Evolutionary conservation across 2,113 vertebrate species (phyloP).

Genomic region (Phyllostomus hastatus): DNA sequence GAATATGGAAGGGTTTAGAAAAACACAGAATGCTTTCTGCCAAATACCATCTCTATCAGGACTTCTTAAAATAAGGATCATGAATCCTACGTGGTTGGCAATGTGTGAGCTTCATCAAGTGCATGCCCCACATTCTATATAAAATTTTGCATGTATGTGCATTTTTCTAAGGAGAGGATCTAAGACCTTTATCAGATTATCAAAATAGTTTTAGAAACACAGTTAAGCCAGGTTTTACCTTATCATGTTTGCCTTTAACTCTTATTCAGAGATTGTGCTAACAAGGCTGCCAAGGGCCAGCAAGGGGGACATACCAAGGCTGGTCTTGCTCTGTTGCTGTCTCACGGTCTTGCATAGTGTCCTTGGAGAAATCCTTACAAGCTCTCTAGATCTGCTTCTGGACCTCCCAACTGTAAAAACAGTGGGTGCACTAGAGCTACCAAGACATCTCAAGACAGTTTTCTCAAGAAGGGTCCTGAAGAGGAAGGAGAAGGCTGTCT

Average conservation of each 20-base stretch:
- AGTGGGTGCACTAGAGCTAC: background rate
- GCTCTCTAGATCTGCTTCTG: background rate
- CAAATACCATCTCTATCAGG: background rate
- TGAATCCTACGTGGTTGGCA: background rate
- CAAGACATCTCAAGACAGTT: background rate
- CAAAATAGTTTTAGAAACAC: background rate
- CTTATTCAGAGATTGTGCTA: background rate
- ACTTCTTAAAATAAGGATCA: background rate
- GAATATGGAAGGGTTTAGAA: conserved; percentile 20
- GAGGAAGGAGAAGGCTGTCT: background rate
- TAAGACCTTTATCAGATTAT: background rate
- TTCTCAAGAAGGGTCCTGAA: background rate
- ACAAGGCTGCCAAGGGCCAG: background rate
- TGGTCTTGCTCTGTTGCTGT: background rate
- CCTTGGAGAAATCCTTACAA: background rate
- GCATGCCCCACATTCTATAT: background rate
- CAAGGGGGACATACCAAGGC: background rate
- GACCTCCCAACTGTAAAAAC: background rate
- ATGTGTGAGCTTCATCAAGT: background rate
- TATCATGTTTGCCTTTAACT: background rate
- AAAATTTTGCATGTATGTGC: background rate
- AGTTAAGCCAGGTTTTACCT: background rate
- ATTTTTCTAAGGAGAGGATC: background rate
- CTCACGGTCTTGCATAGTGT: background rate
- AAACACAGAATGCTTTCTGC: conserved; percentile 33